phyloP scores from a whole-genome alignment of 2,888 invertebrate genomes.

The Drosophila buzzatii region DNA sequence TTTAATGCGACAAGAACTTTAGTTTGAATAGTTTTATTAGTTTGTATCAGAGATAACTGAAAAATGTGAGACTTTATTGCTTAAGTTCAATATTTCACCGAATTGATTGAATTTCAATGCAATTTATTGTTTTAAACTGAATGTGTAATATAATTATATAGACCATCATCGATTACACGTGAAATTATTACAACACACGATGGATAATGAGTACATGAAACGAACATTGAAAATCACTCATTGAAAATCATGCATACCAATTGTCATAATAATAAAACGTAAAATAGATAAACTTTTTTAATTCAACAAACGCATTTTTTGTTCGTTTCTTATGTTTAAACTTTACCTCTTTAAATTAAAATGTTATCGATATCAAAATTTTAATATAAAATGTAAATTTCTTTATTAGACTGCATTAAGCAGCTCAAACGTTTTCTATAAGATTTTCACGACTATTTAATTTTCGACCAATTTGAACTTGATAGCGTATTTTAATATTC shows the following conservation, averaged over 20 bases:
- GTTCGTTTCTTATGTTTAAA: background rate
- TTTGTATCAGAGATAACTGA: constrained; percentile 51
- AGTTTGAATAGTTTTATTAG: constrained; percentile 67
- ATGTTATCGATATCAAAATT: constrained; percentile 1
- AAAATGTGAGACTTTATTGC: constrained; percentile 73
- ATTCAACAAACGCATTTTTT: constrained; percentile 32
- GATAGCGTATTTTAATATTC: background rate
- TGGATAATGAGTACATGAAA: constrained; percentile 49
- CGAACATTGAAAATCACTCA: constrained; percentile 47
- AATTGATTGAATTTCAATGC: constrained; percentile 69
- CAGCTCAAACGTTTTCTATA: background rate
- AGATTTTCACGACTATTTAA: background rate
- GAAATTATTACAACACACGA: constrained; percentile 53
- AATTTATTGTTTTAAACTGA: constrained; percentile 53
- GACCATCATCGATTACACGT: constrained; percentile 38
- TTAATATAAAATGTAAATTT: background rate
- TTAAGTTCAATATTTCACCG: constrained; percentile 73
- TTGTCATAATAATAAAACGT: constrained; percentile 69
- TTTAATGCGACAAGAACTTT: constrained; percentile 49
- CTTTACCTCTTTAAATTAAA: background rate
- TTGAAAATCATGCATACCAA: constrained; percentile 53
- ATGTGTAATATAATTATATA: constrained; percentile 50
- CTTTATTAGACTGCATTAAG: background rate
- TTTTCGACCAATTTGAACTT: background rate
- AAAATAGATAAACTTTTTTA: constrained; percentile 72